These are phyloP conservation scores for Neuroterus valhalla DNA, from an alignment of 1,140 invertebrate species.

Conservation along the genomic window DNA sequence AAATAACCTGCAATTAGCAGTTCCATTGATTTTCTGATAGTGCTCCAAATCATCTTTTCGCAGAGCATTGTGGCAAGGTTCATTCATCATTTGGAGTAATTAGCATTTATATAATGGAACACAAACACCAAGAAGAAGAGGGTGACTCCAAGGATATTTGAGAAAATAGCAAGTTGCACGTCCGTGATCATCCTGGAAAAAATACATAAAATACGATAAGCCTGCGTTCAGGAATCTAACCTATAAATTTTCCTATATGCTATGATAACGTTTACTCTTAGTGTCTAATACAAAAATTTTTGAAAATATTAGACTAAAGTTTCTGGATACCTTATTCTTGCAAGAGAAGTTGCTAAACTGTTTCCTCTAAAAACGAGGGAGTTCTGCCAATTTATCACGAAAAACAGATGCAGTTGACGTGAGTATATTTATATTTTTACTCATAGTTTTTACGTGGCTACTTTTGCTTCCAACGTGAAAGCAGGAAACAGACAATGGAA, in stretches of 20 bases:
- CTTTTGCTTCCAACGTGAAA: no score
- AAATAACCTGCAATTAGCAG: constrained; percentile 5
- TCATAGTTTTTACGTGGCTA: constrained; percentile 22
- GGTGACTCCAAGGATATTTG: constrained; percentile 94
- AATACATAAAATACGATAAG: constrained; percentile 37
- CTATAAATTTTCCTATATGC: not conserved
- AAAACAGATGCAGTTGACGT: constrained; percentile 6
- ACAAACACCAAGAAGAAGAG: constrained; percentile 95
- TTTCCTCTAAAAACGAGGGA: no score
- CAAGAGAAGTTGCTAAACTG: no score
- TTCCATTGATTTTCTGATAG: not conserved
- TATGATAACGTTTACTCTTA: not conserved
- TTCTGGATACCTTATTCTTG: constrained; percentile 1
- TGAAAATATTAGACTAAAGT: not conserved
- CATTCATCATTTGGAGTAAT: constrained; percentile 79
- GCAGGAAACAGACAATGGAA: no score
- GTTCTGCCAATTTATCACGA: not conserved
- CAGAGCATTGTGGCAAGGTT: not conserved
- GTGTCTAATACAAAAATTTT: not conserved
- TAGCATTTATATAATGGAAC: constrained; percentile 97
- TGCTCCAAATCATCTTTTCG: not conserved
- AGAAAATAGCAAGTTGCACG: constrained; percentile 95
- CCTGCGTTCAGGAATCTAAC: not conserved
- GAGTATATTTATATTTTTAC: constrained; percentile 11
- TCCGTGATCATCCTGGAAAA: constrained; percentile 93